Evolutionary conservation across 2,888 invertebrate genomes (phyloP), one percentile per base, ranked within the genome.

Genomic region (Ryuthela nishihirai): DNA sequence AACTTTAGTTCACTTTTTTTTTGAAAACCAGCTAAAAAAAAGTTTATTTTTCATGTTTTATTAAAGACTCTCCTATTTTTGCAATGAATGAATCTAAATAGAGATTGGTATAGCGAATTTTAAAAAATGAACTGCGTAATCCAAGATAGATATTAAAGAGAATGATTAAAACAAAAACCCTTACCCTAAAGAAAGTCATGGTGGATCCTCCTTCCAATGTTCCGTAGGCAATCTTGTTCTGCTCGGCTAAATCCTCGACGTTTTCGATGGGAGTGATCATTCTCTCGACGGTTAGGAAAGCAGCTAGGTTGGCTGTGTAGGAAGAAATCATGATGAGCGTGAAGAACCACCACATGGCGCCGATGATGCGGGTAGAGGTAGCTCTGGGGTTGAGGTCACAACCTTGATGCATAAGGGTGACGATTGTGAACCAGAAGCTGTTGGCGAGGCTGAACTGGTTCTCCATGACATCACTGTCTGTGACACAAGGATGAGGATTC

Each of bases 281-380:
- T 26, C 95, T 78, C 74, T 98, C 97, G 21, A 99, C 98, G 0
- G 98, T 99, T 41, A 99, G 81, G 75, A 99, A 98, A 1, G 99
- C 98, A 0, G 98, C 98, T 70, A 99, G 78, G 77, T 93, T 92
- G 12, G 98, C 98, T 4, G 98, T 99, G 78, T 98, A 98, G 6
- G 98, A 97, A 0, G 95, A 94, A 62, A 98, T 90, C 73, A 98
- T 94, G 74, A 99, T 98, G 38, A 99, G 81, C 0, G 97, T 98
- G 78, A 99, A 99, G 78, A 99, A 98, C 95, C 98, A 99, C 98
- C 98, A 99, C 69, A 92, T 90, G 0, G 89, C 94, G 9, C 95
- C 94, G 6, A 98, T 94, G 65, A 98, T 90, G 46, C 98, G 80
- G 0, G 98, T 98, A 3, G 80, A 79, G 5, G 79, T 76, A 0